phyloP scores from a whole-genome alignment of 2,113 vertebrate genomes.

The Zosterops pallidus region DNA sequence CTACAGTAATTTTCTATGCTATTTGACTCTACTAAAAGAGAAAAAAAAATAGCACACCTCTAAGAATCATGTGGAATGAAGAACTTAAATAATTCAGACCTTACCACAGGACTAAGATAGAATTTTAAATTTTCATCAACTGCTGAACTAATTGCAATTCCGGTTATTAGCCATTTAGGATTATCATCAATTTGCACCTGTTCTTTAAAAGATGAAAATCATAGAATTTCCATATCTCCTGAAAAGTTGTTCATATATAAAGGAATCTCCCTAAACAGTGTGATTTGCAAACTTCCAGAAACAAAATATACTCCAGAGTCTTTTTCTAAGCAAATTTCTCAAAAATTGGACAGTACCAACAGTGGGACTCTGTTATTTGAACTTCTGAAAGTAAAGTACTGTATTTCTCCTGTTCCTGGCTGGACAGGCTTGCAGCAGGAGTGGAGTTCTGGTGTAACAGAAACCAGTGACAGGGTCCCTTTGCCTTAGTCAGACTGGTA shows the following conservation, averaged over 20 bases:
- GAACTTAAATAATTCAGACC: neutral
- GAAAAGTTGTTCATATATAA: neutral
- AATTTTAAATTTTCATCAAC: neutral
- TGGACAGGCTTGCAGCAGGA: neutral
- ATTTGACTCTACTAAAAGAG: neutral
- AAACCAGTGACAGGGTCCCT: neutral
- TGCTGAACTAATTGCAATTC: neutral
- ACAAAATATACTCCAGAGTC: neutral
- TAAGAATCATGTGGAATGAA: neutral
- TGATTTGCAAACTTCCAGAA: neutral
- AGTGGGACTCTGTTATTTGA: neutral
- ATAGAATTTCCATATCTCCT: neutral
- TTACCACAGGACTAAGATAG: neutral
- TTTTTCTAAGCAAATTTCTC: neutral
- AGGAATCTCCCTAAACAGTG: neutral
- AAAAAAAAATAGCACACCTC: neutral
- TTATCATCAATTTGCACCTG: accelerated
- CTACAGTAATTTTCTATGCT: neutral
- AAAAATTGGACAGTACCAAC: neutral
- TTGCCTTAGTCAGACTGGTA: neutral
- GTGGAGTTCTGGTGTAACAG: neutral
- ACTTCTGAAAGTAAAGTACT: neutral
- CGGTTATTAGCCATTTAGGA: neutral
- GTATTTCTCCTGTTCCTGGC: neutral
- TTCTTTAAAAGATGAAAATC: neutral